These are phyloP conservation scores for Dromas ardeola DNA, from an alignment of 2,113 vertebrate species.

Conservation along the genomic window DNA sequence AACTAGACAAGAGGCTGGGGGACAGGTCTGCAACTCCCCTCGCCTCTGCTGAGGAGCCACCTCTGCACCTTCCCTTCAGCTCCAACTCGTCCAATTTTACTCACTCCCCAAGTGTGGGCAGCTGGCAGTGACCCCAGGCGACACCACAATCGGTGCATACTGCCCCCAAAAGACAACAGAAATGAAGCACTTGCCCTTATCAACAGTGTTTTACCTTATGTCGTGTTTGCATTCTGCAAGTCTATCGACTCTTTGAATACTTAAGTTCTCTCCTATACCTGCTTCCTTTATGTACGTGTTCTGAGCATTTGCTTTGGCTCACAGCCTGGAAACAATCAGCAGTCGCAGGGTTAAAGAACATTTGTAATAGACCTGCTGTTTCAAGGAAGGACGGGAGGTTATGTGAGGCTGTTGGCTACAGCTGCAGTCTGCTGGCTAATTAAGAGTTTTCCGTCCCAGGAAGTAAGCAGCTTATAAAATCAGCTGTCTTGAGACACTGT, in stretches of 20 bases:
- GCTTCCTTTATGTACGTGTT: not conserved
- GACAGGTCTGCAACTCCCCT: not conserved
- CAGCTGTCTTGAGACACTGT: not conserved
- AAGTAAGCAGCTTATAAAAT: conserved; percentile 57
- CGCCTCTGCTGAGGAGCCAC: accelerated
- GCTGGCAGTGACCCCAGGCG: not conserved
- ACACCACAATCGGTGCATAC: accelerated
- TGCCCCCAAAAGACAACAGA: not conserved
- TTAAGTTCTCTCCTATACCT: not conserved
- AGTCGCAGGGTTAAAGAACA: conserved; percentile 22
- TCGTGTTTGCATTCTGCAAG: not conserved
- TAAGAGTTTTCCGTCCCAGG: conserved; percentile 21
- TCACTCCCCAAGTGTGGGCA: not conserved
- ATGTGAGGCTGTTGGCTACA: not conserved
- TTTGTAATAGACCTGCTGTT: not conserved
- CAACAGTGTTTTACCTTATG: not conserved
- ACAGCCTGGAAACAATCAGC: not conserved
- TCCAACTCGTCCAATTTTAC: not conserved
- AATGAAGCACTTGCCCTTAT: accelerated
- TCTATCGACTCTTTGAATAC: not conserved
- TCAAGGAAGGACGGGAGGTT: not conserved
- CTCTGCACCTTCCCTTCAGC: not conserved
- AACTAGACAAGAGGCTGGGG: not conserved
- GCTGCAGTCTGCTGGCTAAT: not conserved
- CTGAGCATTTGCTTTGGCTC: not conserved